A percentile compares a stretch with the other conserved stretches of the same genome.
phyloP scores from a whole-genome alignment of 2,888 invertebrate genomes.

The Mimumesa dahlbomi region DNA sequence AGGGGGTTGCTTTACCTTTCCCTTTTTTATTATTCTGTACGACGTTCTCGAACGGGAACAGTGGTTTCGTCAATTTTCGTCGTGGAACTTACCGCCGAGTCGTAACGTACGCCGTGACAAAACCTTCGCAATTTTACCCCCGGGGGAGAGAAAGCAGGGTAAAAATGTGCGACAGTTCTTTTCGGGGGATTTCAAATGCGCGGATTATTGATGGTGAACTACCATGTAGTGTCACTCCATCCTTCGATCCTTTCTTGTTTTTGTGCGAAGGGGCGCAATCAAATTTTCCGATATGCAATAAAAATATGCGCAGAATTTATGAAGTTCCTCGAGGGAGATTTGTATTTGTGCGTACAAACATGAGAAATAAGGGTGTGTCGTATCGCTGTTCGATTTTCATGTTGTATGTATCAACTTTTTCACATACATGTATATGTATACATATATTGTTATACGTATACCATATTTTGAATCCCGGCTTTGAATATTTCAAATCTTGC shows the following conservation, averaged over 20 bases:
- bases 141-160: neutral
- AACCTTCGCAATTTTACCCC: constrained; percentile 43
- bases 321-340: neutral
- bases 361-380: too few relatives aligned
- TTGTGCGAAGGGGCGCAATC: constrained; percentile 10
- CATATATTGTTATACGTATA: too few relatives aligned
- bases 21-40: constrained; percentile 43
- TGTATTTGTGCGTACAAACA: too few relatives aligned
- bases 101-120: constrained; percentile 30
- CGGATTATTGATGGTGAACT: constrained; percentile 48
- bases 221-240: constrained; percentile 17
- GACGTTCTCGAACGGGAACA: constrained; percentile 11
- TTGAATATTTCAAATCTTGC: too few relatives aligned
- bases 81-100: constrained; percentile 16
- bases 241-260: constrained; percentile 14
- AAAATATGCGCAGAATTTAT: constrained; percentile 19
- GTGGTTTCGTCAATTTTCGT: constrained; percentile 50
- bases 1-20: constrained; percentile 4
- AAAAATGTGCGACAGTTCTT: constrained; percentile 37
- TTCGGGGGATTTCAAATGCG: constrained; percentile 44
- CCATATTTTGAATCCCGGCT: too few relatives aligned
- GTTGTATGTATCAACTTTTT: too few relatives aligned
- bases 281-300: neutral
- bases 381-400: too few relatives aligned
- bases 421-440: too few relatives aligned